Conservation (phyloP, 2,797 vertebrate species). For the Rhynchotus rufescens region DNA sequence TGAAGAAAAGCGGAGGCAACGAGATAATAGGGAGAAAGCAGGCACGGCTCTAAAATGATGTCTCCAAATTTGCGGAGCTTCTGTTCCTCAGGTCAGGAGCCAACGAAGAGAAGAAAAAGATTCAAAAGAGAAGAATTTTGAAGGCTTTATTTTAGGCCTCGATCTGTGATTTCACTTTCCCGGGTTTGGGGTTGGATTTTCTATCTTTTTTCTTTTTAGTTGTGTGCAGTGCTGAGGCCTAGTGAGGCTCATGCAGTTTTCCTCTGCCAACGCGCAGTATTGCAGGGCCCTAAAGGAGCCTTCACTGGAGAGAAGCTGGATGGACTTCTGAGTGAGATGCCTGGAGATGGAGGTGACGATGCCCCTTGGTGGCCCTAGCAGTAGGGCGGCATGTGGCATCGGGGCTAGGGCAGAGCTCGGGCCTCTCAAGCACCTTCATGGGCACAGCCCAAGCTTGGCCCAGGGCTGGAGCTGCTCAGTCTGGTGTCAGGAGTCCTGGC, state of each 20-base stretch:
- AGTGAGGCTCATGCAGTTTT: neutral
- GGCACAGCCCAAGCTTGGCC: neutral
- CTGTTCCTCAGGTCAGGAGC: constrained; percentile 27
- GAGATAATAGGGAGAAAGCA: neutral
- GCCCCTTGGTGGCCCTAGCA: rapidly evolving
- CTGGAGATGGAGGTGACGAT: neutral
- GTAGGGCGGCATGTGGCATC: neutral
- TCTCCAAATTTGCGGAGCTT: constrained; percentile 27
- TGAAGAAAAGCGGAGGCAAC: neutral
- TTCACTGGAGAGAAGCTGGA: neutral
- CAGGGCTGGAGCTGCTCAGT: neutral
- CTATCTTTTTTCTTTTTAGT: neutral
- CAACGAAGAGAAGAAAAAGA: neutral
- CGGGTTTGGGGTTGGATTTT: neutral
- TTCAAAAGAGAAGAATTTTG: neutral
- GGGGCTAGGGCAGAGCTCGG: neutral
- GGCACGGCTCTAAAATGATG: neutral
- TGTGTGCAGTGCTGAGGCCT: neutral
- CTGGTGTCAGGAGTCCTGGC: neutral
- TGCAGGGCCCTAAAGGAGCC: neutral
- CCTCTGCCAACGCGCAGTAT: neutral
- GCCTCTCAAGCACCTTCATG: neutral
- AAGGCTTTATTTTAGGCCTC: constrained; percentile 13
- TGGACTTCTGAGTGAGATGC: neutral
- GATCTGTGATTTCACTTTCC: neutral